A percentile compares a stretch with the other conserved stretches of the same genome.
Conservation (phyloP, 2,113 vertebrate genomes). For the Protomyctophum bolini region DNA sequence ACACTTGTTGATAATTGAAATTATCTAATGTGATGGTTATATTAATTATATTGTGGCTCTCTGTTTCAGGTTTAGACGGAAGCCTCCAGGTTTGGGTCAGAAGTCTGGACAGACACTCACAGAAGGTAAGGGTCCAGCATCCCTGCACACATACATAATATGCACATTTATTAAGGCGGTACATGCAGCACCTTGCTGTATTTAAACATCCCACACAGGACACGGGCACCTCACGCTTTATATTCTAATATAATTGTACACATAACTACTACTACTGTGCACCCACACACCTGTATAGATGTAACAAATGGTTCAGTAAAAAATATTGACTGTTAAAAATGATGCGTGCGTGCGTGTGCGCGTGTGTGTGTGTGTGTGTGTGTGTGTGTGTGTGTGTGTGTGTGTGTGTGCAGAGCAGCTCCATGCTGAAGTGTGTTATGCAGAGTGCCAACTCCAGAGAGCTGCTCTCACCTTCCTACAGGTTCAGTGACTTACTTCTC, state of each 20-base stretch:
- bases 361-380: constrained; percentile 19
- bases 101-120: constrained; percentile 69
- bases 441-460: constrained; percentile 84
- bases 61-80: constrained; percentile 78
- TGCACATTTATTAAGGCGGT: too few species aligned
- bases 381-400: constrained; percentile 22
- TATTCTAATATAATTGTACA: too few species aligned
- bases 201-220: too few species aligned
- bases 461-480: constrained; percentile 86
- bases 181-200: too few species aligned
- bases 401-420: constrained; percentile 77
- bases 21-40: neutral
- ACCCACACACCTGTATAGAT: too few species aligned
- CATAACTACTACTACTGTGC: too few species aligned
- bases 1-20: neutral
- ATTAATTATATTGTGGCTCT: constrained; percentile 7
- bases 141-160: too few species aligned
- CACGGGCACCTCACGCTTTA: too few species aligned
- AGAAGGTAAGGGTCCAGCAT: constrained; percentile 73
- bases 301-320: too few species aligned
- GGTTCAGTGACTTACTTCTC: constrained; percentile 51
- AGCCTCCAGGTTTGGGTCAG: constrained; percentile 64
- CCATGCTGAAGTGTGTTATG: constrained; percentile 84
- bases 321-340: too few species aligned
- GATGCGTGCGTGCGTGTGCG: constrained; percentile 1